A percentile compares a stretch with the other conserved stretches of the same genome.
These are phyloP conservation scores for Engystomops pustulosus DNA, from an alignment of 2,113 vertebrate genomes.

Conservation along the genomic window DNA sequence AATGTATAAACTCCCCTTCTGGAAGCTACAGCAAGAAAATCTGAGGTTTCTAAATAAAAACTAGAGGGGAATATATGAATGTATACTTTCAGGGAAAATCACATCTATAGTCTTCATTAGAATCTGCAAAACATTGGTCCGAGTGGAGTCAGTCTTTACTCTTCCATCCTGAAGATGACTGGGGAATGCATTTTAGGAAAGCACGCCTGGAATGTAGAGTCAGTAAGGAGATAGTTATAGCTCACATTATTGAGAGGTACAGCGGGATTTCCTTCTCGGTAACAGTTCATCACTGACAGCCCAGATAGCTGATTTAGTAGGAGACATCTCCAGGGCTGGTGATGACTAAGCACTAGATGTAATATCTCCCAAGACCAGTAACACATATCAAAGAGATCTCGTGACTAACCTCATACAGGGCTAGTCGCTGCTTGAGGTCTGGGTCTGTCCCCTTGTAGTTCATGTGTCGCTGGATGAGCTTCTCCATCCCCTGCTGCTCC, in stretches of 20 bases:
- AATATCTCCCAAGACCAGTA: not conserved
- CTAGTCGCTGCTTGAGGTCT: conserved; percentile 85
- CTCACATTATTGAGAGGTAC: not conserved
- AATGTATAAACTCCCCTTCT: too few relatives aligned
- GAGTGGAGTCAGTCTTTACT: not conserved
- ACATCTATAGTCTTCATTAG: too few relatives aligned
- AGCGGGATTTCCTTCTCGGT: not conserved
- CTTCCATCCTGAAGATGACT: not conserved
- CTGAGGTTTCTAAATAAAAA: too few relatives aligned
- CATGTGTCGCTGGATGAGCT: conserved; percentile 81
- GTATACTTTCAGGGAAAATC: too few relatives aligned
- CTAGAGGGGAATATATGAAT: too few relatives aligned
- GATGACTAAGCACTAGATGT: not conserved
- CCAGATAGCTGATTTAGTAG: not conserved
- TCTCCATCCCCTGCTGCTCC: conserved; percentile 91
- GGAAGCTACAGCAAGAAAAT: too few relatives aligned
- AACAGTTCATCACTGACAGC: not conserved
- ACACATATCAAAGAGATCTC: too few relatives aligned
- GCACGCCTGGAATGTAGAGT: not conserved
- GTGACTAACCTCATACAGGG: conserved; percentile 82
- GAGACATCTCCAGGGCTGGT: not conserved
- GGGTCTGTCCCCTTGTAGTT: conserved; percentile 75
- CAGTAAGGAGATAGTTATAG: not conserved
- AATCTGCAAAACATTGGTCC: too few relatives aligned
- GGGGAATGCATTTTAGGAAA: not conserved